These are phyloP conservation scores for Orchesellides sinensis DNA, from an alignment of 2,888 invertebrate genomes.

Conservation along the genomic window DNA sequence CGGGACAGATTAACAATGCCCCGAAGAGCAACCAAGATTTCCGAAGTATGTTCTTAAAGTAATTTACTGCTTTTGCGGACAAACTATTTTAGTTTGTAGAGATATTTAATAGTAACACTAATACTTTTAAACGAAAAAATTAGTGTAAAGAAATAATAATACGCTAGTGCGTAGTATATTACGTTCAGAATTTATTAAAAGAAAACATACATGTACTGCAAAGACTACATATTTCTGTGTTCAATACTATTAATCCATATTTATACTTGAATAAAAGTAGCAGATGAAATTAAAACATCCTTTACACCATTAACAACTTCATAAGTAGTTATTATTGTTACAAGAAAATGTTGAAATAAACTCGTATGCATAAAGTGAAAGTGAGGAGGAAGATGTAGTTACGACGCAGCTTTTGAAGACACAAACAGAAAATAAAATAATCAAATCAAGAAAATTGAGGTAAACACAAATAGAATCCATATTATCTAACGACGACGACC, in stretches of 20 bases:
- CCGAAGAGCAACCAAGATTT: constrained; percentile 70
- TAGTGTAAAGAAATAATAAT: neutral
- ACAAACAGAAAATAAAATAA: neutral
- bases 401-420: neutral
- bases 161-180: neutral
- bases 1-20: too few species aligned
- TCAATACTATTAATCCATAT: too few species aligned
- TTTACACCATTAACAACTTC: too few species aligned
- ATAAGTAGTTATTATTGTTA: too few species aligned
- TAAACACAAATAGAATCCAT: neutral
- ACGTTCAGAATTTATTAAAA: neutral
- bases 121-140: neutral
- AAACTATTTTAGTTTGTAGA: neutral
- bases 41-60: constrained; percentile 63
- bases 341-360: too few species aligned
- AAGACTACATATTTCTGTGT: too few species aligned
- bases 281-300: too few species aligned
- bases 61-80: neutral
- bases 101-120: neutral
- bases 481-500: constrained; percentile 75
- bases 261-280: too few species aligned
- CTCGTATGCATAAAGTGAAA: too few species aligned
- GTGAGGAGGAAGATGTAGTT: too few species aligned
- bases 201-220: too few species aligned
- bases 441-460: neutral